Evolutionary conservation across 2,113 vertebrate species (phyloP), one percentile per base, ranked within the genome.

Genomic region (Bostrychus sinensis): DNA sequence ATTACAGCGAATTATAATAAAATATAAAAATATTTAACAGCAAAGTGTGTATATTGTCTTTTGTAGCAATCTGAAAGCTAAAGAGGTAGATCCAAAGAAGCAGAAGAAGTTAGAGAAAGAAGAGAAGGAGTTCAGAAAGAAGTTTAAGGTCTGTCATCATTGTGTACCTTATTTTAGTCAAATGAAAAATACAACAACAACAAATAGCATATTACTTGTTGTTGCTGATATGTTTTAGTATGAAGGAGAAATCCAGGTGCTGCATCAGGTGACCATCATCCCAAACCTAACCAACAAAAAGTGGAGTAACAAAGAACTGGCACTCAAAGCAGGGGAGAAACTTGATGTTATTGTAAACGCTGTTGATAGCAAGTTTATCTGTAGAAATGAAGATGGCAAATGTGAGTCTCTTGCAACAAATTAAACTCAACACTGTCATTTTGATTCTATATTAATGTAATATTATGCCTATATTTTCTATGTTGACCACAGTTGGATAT

Each of bases 41-140:
- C n/a, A n/a, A n/a, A n/a, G n/a, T 13, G 28, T 14, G 57, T 43
- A n/a, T 22, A 2, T 5, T 13, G 50, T 8, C 66, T 50, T 62
- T 34, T 36, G 1, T 26, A 36, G 5, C 22, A 34, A 16, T 6
- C 4, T 64, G 2, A 91, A 79, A 62, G 26, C 56, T 36, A 91
- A 84, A 10, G 84, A 88, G 12, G 51, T 61, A 16, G 92, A 94
- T 37, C 62, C 28, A 10, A 94, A 93, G 78, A 96, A 92, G 54
- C 78, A 90, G 70, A 96, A 95, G 76, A 96, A 90, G 74, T 88
- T 93, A 12, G 95, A 95, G 78, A 96, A 90, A 85, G 95, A 97
- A 75, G 95, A 97, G 79, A 96, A 94, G 82, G 95, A 96, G 1
- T 95, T 98, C 81, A 91, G 95, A 66, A 98, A 95, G 91, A 98